phyloP scores from a whole-genome alignment of 2,888 invertebrate genomes.

The Dolichomitus sp. region DNA sequence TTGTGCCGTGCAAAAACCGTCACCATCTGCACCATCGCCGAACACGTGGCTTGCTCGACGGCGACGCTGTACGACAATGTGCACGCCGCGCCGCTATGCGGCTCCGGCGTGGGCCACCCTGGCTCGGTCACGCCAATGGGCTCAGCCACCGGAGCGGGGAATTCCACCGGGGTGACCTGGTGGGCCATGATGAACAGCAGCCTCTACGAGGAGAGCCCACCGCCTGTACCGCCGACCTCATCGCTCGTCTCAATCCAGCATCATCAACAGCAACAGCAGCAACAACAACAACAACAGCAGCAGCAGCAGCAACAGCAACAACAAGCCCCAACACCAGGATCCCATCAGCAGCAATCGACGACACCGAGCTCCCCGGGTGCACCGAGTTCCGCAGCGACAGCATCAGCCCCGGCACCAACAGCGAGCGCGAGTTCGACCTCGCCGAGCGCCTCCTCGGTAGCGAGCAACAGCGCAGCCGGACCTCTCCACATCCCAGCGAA shows the following conservation, averaged over 20 bases:
- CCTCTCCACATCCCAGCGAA: constrained; percentile 97
- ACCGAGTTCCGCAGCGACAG: constrained; percentile 82
- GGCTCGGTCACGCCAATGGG: constrained; percentile 86
- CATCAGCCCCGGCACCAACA: constrained; percentile 85
- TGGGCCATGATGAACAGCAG: constrained; percentile 95
- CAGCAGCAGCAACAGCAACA: constrained; percentile 86
- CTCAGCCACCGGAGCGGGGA: constrained; percentile 93
- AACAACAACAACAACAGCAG: constrained; percentile 75
- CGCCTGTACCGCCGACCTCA: constrained; percentile 85
- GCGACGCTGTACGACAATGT: constrained; percentile 95
- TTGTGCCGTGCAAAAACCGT: constrained; percentile 83
- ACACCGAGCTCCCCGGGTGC: constrained; percentile 87
- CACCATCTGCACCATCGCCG: constrained; percentile 90
- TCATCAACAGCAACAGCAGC: constrained; percentile 76
- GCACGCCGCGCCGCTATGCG: constrained; percentile 90
- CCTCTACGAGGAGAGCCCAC: constrained; percentile 91
- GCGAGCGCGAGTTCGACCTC: constrained; percentile 91
- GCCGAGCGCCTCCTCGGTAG: constrained; percentile 87
- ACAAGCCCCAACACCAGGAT: constrained; percentile 75
- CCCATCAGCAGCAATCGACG: constrained; percentile 87
- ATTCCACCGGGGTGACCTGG: constrained; percentile 95
- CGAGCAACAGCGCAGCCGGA: constrained; percentile 91
- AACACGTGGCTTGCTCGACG: constrained; percentile 94
- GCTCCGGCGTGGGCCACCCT: constrained; percentile 86
- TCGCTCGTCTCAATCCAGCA: constrained; percentile 86